Percentiles rank a stretch among this genome's conserved stretches.
phyloP scores from a whole-genome alignment of 2,888 invertebrate species.

The Orthosia gothica region DNA sequence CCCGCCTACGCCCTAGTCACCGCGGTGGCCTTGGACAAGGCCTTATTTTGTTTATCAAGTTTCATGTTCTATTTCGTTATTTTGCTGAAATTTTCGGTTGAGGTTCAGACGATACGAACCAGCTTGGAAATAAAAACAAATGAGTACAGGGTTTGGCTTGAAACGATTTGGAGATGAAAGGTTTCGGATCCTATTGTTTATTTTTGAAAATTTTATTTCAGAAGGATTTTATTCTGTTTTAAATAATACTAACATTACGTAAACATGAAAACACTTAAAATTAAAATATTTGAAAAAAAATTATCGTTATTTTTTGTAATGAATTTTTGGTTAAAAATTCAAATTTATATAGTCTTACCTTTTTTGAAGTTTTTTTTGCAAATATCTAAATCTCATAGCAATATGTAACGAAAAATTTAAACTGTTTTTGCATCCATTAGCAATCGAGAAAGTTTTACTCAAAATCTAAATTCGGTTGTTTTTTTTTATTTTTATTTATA shows the following conservation, averaged over 20 bases:
- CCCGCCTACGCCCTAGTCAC: no score
- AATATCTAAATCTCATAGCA: background rate
- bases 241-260: background rate
- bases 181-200: constrained; percentile 4
- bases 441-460: background rate
- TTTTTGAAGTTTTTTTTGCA: background rate
- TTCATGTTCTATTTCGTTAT: constrained; percentile 12
- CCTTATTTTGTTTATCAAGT: constrained; percentile 13
- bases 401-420: background rate
- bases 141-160: background rate
- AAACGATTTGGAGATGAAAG: constrained; percentile 25
- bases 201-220: background rate
- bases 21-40: background rate
- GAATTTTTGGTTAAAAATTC: background rate
- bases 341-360: background rate
- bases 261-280: constrained; percentile 1
- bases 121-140: constrained; percentile 27
- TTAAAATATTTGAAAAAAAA: background rate
- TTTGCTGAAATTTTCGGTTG: background rate
- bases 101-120: background rate
- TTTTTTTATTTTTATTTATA: no score
- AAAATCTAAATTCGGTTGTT: no score
- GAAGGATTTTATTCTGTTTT: background rate
- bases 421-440: constrained; percentile 18
- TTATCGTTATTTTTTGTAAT: background rate